phyloP scores from a whole-genome alignment of 2,113 vertebrate species.

The Hipposideros armiger region DNA sequence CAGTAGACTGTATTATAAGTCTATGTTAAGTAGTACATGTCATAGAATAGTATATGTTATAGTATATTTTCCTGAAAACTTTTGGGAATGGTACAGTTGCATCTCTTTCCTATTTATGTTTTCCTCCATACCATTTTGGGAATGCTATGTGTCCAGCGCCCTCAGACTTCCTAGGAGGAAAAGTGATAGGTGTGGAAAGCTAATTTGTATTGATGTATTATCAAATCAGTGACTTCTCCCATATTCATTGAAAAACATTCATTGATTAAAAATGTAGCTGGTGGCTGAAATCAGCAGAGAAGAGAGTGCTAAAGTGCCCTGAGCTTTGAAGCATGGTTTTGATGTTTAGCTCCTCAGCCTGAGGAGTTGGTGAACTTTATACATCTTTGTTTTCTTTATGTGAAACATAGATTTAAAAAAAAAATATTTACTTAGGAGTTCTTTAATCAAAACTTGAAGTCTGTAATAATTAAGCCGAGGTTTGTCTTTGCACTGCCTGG shows the following conservation, averaged over 20 bases:
- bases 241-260: constrained; percentile 48
- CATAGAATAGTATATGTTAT: not conserved
- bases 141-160: not conserved
- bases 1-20: not conserved
- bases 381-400: not conserved
- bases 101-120: not conserved
- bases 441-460: not conserved
- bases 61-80: not conserved
- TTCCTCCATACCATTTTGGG: not conserved
- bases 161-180: not conserved
- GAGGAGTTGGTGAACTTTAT: not conserved
- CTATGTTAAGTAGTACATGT: not conserved
- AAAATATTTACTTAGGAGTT: not conserved
- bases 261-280: not conserved
- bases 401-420: not conserved
- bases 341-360: not conserved
- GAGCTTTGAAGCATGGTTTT: not conserved
- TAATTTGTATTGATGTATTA: constrained; percentile 13
- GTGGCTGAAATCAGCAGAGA: not conserved
- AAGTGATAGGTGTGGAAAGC: not conserved
- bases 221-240: not conserved
- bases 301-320: not conserved
- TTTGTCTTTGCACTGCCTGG: not conserved
- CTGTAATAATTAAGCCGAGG: not conserved
- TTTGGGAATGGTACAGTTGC: not conserved